Evolutionary conservation across 2,113 vertebrate species (phyloP).

Genomic region (Caranx melampygus): DNA sequence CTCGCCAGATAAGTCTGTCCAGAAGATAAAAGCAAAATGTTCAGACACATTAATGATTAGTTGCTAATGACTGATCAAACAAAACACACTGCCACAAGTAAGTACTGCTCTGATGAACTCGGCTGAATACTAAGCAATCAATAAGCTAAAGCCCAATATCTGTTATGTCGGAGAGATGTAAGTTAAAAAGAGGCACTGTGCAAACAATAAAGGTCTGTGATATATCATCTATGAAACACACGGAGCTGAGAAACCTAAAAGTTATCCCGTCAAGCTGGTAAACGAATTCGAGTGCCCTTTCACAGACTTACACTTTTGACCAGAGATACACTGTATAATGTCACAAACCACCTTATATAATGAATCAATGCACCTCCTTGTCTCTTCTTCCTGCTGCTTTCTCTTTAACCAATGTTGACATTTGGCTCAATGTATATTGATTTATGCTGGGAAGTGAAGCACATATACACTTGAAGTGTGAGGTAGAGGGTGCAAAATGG

Average conservation of each 20-base stretch:
- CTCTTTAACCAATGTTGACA: slow-evolving; percentile 70
- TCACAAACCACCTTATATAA: slow-evolving; percentile 71
- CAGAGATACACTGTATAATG: slow-evolving; percentile 67
- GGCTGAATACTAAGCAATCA: slow-evolving; percentile 49
- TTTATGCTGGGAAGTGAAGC: slow-evolving; percentile 49
- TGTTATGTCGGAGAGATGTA: slow-evolving; percentile 17
- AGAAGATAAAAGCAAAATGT: slow-evolving; percentile 65
- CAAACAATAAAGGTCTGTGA: neutral
- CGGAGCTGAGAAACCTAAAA: slow-evolving; percentile 25
- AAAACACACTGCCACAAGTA: slow-evolving; percentile 47
- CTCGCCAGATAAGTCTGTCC: slow-evolving; percentile 45
- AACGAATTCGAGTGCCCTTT: slow-evolving; percentile 76
- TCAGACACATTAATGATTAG: slow-evolving; percentile 66
- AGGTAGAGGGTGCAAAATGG: slow-evolving; percentile 40
- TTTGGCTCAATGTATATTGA: slow-evolving; percentile 77
- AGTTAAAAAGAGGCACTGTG: neutral
- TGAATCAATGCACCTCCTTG: slow-evolving; percentile 71
- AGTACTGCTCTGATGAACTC: slow-evolving; percentile 61
- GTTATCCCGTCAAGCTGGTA: slow-evolving; percentile 35
- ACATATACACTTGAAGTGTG: slow-evolving; percentile 30
- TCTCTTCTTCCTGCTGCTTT: slow-evolving; percentile 46
- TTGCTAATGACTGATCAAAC: slow-evolving; percentile 72
- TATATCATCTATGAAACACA: slow-evolving; percentile 11
- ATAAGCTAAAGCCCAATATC: slow-evolving; percentile 37
- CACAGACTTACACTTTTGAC: slow-evolving; percentile 66